Percentiles rank a stretch among this genome's conserved stretches.
phyloP scores from a whole-genome alignment of 92 coral and sea anemone species.

The Epizoanthus scotinus region DNA sequence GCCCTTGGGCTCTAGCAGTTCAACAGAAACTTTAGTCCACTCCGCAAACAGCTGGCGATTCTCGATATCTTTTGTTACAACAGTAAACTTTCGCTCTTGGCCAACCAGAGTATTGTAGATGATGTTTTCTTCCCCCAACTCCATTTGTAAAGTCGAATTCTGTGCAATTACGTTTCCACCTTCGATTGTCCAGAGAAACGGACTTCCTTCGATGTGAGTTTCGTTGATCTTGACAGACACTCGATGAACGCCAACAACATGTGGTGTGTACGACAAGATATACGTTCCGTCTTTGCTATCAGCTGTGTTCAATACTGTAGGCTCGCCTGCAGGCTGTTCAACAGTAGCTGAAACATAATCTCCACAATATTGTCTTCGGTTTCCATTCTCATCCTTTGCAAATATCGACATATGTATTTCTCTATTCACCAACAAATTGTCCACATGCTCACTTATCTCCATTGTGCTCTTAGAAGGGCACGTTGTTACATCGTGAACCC shows the following conservation, averaged over 20 bases:
- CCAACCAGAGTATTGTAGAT: constrained; percentile 52
- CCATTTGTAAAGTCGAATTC: constrained; percentile 39
- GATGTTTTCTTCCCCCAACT: constrained; percentile 35
- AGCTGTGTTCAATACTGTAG: background rate
- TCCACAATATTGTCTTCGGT: background rate
- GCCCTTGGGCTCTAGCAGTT: background rate
- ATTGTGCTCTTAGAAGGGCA: background rate
- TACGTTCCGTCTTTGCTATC: background rate
- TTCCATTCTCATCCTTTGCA: background rate
- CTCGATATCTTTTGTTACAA: constrained; percentile 24
- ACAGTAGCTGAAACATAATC: background rate
- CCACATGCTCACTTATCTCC: background rate
- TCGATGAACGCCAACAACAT: background rate
- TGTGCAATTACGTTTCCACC: constrained; percentile 27
- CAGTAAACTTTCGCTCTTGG: constrained; percentile 39
- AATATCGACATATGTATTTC: background rate
- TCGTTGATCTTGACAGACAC: constrained; percentile 1
- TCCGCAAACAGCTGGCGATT: constrained; percentile 3
- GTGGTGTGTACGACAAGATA: background rate
- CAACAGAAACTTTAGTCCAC: constrained; percentile 22
- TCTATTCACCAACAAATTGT: background rate
- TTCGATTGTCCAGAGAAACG: constrained; percentile 21
- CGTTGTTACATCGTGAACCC: background rate
- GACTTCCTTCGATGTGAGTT: constrained; percentile 12
- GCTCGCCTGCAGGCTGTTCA: background rate